Evolutionary conservation across 2,113 vertebrate species (phyloP).

Genomic region (Syrrhaptes paradoxus): DNA sequence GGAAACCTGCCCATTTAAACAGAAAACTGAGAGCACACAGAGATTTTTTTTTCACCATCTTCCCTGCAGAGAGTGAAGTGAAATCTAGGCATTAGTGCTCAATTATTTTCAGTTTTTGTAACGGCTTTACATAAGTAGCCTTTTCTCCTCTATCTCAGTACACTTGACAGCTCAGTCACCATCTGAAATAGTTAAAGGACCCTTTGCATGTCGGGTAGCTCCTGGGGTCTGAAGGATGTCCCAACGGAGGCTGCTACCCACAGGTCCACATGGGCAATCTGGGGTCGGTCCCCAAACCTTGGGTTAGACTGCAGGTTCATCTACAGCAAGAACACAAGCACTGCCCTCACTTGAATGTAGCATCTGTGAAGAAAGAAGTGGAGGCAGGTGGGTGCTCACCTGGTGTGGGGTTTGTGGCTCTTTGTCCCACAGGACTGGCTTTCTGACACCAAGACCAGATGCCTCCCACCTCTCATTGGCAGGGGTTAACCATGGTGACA

Average conservation of each 20-base stretch:
- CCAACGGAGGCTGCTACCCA: not conserved
- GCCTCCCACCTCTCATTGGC: not conserved
- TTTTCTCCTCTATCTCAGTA: not conserved
- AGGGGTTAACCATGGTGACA: not conserved
- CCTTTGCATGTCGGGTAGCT: not conserved
- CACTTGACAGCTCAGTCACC: not conserved
- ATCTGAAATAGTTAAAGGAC: not conserved
- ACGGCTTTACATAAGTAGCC: constrained; percentile 4
- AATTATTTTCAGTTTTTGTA: constrained; percentile 28
- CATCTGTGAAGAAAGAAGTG: not conserved
- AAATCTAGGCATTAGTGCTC: not conserved
- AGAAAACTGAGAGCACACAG: constrained; percentile 1
- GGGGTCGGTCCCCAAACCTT: not conserved
- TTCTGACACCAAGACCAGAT: rapidly evolving
- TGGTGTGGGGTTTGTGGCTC: rapidly evolving
- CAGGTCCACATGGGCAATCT: not conserved
- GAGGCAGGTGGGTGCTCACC: not conserved
- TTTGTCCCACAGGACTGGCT: not conserved
- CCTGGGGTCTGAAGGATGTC: not conserved
- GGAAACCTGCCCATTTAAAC: constrained; percentile 3
- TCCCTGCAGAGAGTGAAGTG: not conserved
- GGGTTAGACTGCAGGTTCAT: not conserved
- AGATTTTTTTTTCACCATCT: not conserved
- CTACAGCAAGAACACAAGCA: not conserved
- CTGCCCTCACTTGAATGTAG: not conserved